Conservation (phyloP, 2,888 invertebrate genomes). For the Schizotus pectinicornis region DNA sequence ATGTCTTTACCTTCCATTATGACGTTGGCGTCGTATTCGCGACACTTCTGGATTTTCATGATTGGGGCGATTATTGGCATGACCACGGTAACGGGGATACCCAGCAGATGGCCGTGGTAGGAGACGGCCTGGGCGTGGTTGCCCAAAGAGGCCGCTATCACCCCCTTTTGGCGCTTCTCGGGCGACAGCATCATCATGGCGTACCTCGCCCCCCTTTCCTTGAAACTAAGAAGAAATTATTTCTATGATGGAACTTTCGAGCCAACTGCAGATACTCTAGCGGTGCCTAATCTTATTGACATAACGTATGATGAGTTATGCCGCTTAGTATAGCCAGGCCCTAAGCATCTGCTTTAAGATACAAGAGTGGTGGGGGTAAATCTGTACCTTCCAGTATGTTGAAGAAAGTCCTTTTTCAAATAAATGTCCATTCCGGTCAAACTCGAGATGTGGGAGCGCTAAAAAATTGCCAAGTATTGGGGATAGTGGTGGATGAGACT, state of each 20-base stretch:
- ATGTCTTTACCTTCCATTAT: slow-evolving; percentile 83
- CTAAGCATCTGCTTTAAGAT: too few relatives aligned
- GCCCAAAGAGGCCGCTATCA: slow-evolving; percentile 92
- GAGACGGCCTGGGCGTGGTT: slow-evolving; percentile 88
- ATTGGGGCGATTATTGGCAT: slow-evolving; percentile 95
- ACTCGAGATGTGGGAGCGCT: slow-evolving; percentile 85
- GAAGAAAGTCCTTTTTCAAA: slow-evolving; percentile 93
- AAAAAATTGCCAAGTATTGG: slow-evolving; percentile 25
- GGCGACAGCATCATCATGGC: slow-evolving; percentile 77
- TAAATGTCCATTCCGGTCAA: slow-evolving; percentile 84
- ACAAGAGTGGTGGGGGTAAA: too few relatives aligned
- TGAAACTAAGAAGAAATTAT: slow-evolving; percentile 70
- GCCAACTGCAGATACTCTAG: not conserved
- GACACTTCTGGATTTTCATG: slow-evolving; percentile 93
- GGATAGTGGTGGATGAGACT: not conserved
- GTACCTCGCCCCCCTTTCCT: slow-evolving; percentile 92
- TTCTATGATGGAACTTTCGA: not conserved
- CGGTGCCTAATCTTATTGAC: not conserved
- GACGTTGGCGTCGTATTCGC: slow-evolving; percentile 83
- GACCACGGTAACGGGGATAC: slow-evolving; percentile 77
- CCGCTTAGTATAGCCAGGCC: too few relatives aligned
- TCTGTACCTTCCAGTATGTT: slow-evolving; percentile 95
- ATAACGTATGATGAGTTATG: too few relatives aligned
- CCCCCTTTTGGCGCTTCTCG: slow-evolving; percentile 76
- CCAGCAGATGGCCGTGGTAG: slow-evolving; percentile 71